Base-by-base conservation (phyloP, 2,797 vertebrate species). In the Anisognathus igniventris region DNA sequence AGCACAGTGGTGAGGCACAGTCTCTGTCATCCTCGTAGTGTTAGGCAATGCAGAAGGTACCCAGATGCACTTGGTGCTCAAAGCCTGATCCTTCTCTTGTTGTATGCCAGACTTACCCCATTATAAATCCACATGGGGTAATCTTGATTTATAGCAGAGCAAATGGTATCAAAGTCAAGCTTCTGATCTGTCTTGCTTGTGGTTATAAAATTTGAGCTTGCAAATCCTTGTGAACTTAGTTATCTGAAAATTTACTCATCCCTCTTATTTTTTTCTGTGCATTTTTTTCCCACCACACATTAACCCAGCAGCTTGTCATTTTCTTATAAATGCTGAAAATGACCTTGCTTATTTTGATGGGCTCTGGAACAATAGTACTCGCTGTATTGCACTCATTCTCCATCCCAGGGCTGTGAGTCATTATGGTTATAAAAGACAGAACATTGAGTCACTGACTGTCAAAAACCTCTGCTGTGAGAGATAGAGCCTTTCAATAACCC, bases 321-420 rank as follows among this genome's bases (percentile, higher is more conserved):
- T 87, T 93, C 79, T 78, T 92, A 82, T 61, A 89, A 88, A 91
- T 0, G 2, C 40, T 93, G 86, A 92, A 94, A 96, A 96, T 95
- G 95, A 92, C 95, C 95, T 90, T 96, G 86, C 87, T 94, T 95
- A 86, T 95, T 95, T 81, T 91, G 91, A 94, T 96, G 92, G 73
- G 78, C 45, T 92, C 44, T 84, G 92, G 81, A 96, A 96, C 90
- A 96, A 96, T 91, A 90, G 75, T 10, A 47, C 57, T 97, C 17
- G 1, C 67, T 96, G 90, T 86, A 86, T 92, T 79, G 78, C 50
- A 37, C 57, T 95, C 54, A 7, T 90, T 92, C 91, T 75, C 64
- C 79, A 80, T 95, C 86, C 92, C 50, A 70, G 79, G 76, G 40
- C 88, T 92, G 79, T 96, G 96, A 97, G 88, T 96, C 96, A 96